Conservation (phyloP, 2,797 vertebrate species). For the Dryobates pubescens region DNA sequence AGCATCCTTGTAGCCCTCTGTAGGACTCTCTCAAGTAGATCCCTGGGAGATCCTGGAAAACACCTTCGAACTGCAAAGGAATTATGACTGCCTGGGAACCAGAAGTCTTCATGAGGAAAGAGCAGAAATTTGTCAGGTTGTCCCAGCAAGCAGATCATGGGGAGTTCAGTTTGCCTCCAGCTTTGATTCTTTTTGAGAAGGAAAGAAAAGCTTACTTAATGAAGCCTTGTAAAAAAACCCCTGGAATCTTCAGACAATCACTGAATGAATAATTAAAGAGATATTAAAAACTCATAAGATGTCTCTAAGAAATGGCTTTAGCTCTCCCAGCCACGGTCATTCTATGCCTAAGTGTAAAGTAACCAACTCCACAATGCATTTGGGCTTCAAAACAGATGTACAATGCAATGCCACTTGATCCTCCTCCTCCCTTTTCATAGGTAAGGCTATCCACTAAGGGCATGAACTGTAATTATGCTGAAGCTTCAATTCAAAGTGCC, state of each 20-base stretch:
- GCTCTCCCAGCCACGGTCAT: slow-evolving; percentile 56
- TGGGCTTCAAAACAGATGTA: slow-evolving; percentile 78
- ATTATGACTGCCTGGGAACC: background rate
- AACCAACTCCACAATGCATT: slow-evolving; percentile 65
- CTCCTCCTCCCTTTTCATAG: slow-evolving; percentile 71
- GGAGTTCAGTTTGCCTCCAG: slow-evolving; percentile 11
- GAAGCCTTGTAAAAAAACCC: background rate
- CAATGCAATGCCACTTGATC: slow-evolving; percentile 73
- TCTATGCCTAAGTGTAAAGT: slow-evolving; percentile 70
- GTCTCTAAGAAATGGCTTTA: slow-evolving; percentile 55
- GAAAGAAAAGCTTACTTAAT: slow-evolving; percentile 12
- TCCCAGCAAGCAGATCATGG: background rate
- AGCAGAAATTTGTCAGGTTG: background rate
- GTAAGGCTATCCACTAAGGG: slow-evolving; percentile 62
- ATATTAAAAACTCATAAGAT: slow-evolving; percentile 68
- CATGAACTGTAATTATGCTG: slow-evolving; percentile 78
- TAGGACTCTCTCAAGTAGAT: no score
- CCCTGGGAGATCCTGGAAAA: background rate
- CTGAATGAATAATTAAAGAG: slow-evolving; percentile 63
- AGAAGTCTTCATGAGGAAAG: slow-evolving; percentile 7
- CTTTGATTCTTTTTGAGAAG: background rate
- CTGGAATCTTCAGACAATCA: slow-evolving; percentile 33
- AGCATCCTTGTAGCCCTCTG: no score
- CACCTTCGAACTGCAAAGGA: slow-evolving; percentile 1
- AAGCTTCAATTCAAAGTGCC: slow-evolving; percentile 55